A percentile compares a stretch with the other conserved stretches of the same genome.
Conservation (phyloP, 1,140 invertebrate genomes). For the Argopecten irradians region DNA sequence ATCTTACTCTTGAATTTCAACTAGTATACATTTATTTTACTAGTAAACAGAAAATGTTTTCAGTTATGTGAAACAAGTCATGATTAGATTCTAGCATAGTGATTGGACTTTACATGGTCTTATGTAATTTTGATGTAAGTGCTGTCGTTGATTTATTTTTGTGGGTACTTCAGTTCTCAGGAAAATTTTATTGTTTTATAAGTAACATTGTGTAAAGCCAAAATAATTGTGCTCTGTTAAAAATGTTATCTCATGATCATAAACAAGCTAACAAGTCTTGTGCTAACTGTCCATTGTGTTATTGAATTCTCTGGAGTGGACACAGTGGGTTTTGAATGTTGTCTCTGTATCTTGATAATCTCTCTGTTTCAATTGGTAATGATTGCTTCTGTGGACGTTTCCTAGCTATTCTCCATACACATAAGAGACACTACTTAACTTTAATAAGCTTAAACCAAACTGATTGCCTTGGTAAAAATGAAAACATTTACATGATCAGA, state of each 20-base stretch:
- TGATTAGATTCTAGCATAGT: background rate
- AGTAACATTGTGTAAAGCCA: background rate
- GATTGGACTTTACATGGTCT: background rate
- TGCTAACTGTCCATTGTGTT: background rate
- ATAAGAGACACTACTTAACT: no score
- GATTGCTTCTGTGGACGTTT: no score
- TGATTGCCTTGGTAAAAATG: no score
- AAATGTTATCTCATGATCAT: background rate
- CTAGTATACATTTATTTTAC: background rate
- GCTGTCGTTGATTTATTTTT: background rate
- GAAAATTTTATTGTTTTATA: background rate
- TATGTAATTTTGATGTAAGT: background rate
- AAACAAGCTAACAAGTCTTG: background rate
- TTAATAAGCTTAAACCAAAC: no score
- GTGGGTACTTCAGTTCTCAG: conserved; percentile 4
- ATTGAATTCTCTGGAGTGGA: no score
- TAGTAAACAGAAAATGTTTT: background rate
- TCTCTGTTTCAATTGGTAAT: no score
- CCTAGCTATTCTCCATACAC: no score
- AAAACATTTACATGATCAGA: no score
- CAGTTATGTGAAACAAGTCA: background rate
- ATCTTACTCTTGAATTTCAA: background rate
- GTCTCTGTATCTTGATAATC: background rate
- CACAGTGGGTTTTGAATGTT: no score
- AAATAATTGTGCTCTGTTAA: background rate